phyloP scores from a whole-genome alignment of 2,113 vertebrate species.

The Pachyramphus minor region DNA sequence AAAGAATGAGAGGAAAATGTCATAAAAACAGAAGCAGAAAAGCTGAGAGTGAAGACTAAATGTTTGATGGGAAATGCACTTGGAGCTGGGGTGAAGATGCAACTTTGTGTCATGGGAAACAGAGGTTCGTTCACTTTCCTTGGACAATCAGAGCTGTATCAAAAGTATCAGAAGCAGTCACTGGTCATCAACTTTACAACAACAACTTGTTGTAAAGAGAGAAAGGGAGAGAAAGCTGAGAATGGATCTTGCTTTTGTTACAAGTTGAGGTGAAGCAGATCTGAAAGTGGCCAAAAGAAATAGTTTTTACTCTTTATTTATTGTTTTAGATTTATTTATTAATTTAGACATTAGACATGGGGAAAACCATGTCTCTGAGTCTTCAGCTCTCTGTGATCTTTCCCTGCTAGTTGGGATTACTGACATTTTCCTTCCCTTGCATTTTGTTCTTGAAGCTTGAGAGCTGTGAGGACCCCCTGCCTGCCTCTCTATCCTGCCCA shows the following conservation, averaged over 20 bases:
- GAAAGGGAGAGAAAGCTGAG: not conserved
- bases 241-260: not conserved
- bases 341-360: not conserved
- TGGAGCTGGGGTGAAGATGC: not conserved
- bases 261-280: not conserved
- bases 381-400: not conserved
- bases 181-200: not conserved
- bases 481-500: not conserved
- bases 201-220: too few species aligned
- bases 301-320: not conserved
- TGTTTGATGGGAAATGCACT: not conserved
- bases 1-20: not conserved
- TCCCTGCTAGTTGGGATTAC: not conserved
- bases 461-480: not conserved
- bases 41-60: not conserved
- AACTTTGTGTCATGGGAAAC: not conserved
- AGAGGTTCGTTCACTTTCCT: not conserved
- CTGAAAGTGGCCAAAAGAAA: not conserved
- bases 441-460: not conserved
- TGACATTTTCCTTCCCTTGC: not conserved
- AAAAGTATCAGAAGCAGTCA: not conserved
- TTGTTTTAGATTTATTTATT: not conserved
- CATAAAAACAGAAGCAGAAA: not conserved
- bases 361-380: rapidly evolving
- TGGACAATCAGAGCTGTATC: not conserved